Conservation (phyloP, 2,113 vertebrate species). For the Girardinichthys multiradiatus region DNA sequence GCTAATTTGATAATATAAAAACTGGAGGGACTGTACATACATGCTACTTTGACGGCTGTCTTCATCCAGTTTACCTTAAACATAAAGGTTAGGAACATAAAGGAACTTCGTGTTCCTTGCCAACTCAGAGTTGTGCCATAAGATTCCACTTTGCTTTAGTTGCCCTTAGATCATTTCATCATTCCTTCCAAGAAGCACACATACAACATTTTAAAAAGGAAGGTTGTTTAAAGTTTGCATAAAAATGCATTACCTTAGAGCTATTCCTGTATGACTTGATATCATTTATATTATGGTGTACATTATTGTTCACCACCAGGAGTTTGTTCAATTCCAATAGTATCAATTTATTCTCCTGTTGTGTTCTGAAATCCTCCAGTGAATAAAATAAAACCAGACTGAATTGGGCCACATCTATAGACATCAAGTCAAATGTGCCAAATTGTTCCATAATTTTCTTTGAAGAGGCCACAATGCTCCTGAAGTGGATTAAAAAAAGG, state of each 20-base stretch:
- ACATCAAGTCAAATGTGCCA: slow-evolving; percentile 17
- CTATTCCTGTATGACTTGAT: too few species aligned
- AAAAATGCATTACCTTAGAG: too few species aligned
- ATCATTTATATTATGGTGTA: too few species aligned
- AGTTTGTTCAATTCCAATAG: neutral
- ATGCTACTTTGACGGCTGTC: slow-evolving; percentile 42
- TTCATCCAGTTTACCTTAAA: slow-evolving; percentile 14
- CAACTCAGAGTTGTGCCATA: neutral
- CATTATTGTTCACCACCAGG: neutral
- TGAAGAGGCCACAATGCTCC: slow-evolving; percentile 32
- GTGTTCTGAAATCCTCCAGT: slow-evolving; percentile 54
- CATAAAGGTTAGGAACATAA: slow-evolving; percentile 1
- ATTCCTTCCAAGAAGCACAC: too few species aligned
- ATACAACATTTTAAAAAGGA: too few species aligned
- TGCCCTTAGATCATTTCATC: too few species aligned
- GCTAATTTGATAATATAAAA: slow-evolving; percentile 1
- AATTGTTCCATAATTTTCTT: slow-evolving; percentile 55
- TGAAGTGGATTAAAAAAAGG: slow-evolving; percentile 18
- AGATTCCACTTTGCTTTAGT: too few species aligned
- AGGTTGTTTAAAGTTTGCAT: too few species aligned
- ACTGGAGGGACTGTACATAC: slow-evolving; percentile 20
- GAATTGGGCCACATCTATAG: slow-evolving; percentile 12
- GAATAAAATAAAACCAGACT: slow-evolving; percentile 38
- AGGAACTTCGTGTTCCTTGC: slow-evolving; percentile 1
- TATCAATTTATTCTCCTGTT: neutral